Evolutionary conservation across 2,113 vertebrate genomes (phyloP).

Genomic region (Gila orcuttii): DNA sequence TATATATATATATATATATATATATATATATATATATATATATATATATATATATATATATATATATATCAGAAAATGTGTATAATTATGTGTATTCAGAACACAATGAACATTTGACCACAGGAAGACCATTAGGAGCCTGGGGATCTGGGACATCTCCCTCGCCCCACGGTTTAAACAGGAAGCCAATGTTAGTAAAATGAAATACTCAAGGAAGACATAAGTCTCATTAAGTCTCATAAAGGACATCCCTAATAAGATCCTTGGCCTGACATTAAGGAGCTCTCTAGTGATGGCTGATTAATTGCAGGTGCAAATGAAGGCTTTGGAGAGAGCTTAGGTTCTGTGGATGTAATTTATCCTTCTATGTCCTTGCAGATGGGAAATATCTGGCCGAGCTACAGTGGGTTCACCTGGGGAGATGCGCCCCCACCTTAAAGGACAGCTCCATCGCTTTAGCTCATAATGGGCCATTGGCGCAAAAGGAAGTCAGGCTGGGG

Average conservation of each 20-base stretch:
- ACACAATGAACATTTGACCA: not conserved
- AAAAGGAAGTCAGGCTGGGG: constrained; percentile 40
- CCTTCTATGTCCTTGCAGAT: constrained; percentile 71
- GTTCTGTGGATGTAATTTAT: constrained; percentile 74
- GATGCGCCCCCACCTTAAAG: constrained; percentile 14
- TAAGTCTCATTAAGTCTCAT: constrained; percentile 80
- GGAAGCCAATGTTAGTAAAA: constrained; percentile 72
- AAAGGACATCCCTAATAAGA: constrained; percentile 81
- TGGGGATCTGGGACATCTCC: constrained; percentile 38
- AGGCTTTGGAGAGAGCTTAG: constrained; percentile 71
- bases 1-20: no score
- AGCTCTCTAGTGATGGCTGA: constrained; percentile 79
- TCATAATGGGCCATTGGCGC: constrained; percentile 37
- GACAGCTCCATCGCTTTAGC: constrained; percentile 35
- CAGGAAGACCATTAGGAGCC: not conserved
- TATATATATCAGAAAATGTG: no score
- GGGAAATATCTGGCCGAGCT: constrained; percentile 68
- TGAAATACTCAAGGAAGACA: constrained; percentile 80
- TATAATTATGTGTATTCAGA: not conserved
- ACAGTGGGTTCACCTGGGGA: constrained; percentile 49
- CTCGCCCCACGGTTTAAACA: constrained; percentile 70
- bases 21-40: no score
- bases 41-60: no score
- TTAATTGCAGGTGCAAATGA: constrained; percentile 80
- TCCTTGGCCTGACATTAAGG: constrained; percentile 76